Base-by-base conservation (phyloP, 2,888 invertebrate genomes). In the Therioaphis trifolii region DNA sequence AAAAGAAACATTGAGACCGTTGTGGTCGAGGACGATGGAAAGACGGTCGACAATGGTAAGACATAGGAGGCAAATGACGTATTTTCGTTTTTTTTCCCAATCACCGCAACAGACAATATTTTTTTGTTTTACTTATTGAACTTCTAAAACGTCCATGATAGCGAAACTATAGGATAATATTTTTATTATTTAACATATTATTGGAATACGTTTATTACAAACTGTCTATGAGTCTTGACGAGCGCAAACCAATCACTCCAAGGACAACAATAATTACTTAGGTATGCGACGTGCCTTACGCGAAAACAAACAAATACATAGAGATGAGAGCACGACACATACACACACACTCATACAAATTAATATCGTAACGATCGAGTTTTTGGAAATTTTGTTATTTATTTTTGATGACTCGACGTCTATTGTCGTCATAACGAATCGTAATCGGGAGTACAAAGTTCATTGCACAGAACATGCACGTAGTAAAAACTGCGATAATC, bases 191-290 rank as follows among this genome's bases (percentile, higher is more conserved):
- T n/a, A 66, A 11, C 35, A 63, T 46, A 46, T 69, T 27, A 46
- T 27, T 46, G 9, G 43, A 71, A 46, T 18, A 27, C 46, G 21
- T 52, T 55, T 12, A 52, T 15, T 27, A 49, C 21, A 9, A 27
- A n/a, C 29, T 52, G 72, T 72, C 63, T 35, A 18, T 14, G 63
- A 63, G 43, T 46, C 46, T 49, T 63, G 66, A 66, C 29, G 49
- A 18, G 61, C n/a, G 75, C 75, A 46, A 46, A 63, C 58, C 15
- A 12, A 49, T 35, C 12, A 12, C 66, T 52, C 66, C 77, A 78
- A 78, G 77, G 77, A 78, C 77, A 11, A 66, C 29, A 66, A 77
- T 77, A 66, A 77, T 77, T 77, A 52, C 52, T 66, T 52, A 78
- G 66, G 77, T 78, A 78, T 63, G 76, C 63, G 46, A 76, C 76